A percentile compares a stretch with the other conserved stretches of the same genome.
These are phyloP conservation scores for Drosophila parabipectinata DNA, from an alignment of 1,140 invertebrate species.

Conservation along the genomic window DNA sequence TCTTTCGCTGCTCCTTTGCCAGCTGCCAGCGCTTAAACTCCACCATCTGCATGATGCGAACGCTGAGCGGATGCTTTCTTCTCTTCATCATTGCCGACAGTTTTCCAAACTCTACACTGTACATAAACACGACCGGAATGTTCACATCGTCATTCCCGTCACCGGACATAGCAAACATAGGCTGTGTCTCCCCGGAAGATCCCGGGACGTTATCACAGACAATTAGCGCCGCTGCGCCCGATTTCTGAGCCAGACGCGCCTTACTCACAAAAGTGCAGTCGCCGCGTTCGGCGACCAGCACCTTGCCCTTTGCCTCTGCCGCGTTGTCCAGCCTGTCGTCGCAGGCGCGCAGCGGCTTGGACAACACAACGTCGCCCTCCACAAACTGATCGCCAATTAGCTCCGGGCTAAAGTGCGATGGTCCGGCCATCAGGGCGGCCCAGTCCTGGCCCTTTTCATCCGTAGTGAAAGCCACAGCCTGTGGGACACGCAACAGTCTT, in stretches of 20 bases:
- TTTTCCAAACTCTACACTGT: conserved; percentile 87
- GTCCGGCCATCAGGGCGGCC: conserved; percentile 89
- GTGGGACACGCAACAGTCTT: background rate
- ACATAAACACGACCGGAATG: conserved; percentile 97
- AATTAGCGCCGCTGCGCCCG: conserved; percentile 93
- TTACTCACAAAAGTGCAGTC: conserved; percentile 99
- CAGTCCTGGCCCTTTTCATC: conserved; percentile 78
- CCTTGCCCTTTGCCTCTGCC: conserved; percentile 88
- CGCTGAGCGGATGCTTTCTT: conserved; percentile 44
- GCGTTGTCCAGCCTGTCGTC: conserved; percentile 85
- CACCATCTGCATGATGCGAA: conserved; percentile 80
- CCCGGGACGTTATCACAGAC: conserved; percentile 92
- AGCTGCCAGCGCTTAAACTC: conserved; percentile 82
- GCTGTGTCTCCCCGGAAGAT: conserved; percentile 89
- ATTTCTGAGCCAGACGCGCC: conserved; percentile 92
- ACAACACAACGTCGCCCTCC: conserved; percentile 87
- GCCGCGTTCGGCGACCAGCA: conserved; percentile 94
- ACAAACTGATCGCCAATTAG: conserved; percentile 87
- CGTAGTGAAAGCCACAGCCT: conserved; percentile 85
- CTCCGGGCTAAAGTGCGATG: conserved; percentile 95
- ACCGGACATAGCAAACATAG: conserved; percentile 98
- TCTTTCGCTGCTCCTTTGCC: conserved; percentile 64
- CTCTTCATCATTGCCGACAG: conserved; percentile 51
- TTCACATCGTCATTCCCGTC: conserved; percentile 94
- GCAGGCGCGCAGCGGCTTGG: conserved; percentile 89